Percentiles rank a stretch among this genome's conserved stretches.
Evolutionary conservation across 2,888 invertebrate species (phyloP).

Genomic region (Nipponacmea schrenckii): DNA sequence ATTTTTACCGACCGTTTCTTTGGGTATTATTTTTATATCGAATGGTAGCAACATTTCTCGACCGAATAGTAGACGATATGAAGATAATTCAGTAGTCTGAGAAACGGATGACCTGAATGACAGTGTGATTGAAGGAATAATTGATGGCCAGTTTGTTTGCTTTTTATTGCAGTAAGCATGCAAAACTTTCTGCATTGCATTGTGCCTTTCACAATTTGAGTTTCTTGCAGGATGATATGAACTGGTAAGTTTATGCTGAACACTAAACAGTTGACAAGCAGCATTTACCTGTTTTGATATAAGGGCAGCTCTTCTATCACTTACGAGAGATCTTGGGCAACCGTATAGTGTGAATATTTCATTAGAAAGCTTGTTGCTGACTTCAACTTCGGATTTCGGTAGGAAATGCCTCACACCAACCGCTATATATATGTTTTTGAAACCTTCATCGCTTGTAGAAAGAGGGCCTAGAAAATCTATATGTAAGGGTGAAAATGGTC

Average conservation of each 20-base stretch:
- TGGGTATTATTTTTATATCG: conserved; percentile 28
- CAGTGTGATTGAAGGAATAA: conserved; percentile 36
- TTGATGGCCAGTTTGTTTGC: conserved; percentile 31
- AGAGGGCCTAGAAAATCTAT: conserved; percentile 34
- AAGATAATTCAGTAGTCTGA: conserved; percentile 32
- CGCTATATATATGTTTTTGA: not conserved
- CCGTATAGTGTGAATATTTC: not conserved
- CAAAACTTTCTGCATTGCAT: conserved; percentile 31
- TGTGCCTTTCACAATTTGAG: conserved; percentile 34
- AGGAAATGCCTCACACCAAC: not conserved
- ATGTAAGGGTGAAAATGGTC: conserved; percentile 24
- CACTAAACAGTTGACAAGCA: conserved; percentile 35
- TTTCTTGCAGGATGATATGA: conserved; percentile 36
- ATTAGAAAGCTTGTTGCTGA: not conserved
- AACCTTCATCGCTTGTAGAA: not conserved
- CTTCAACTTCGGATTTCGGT: not conserved
- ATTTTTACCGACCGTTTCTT: conserved; percentile 26
- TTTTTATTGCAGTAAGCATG: conserved; percentile 27
- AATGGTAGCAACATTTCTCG: conserved; percentile 32
- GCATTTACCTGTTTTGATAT: conserved; percentile 33
- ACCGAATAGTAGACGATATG: conserved; percentile 33
- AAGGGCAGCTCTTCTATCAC: conserved; percentile 36
- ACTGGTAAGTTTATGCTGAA: conserved; percentile 28
- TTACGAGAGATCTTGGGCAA: conserved; percentile 20
- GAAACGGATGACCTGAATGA: conserved; percentile 33